Base-by-base conservation (phyloP, 2,797 vertebrate genomes). In the Babyrousa celebensis region DNA sequence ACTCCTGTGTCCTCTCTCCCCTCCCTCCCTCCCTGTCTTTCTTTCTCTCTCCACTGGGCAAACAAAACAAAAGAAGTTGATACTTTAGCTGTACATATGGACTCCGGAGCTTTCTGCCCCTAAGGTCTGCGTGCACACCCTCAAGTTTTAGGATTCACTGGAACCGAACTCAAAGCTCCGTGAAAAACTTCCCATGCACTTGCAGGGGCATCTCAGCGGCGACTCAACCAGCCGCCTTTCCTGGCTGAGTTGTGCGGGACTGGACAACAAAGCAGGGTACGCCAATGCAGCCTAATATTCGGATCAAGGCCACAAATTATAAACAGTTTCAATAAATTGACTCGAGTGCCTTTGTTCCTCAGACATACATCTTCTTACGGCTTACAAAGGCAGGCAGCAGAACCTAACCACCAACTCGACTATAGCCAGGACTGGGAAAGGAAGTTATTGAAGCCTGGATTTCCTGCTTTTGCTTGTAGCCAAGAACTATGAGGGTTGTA, bases 391-490 rank as follows among this genome's bases (percentile, higher is more conserved):
- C 98, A 98, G 98, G 98, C 99, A 98, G 98, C 98, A 97, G 98
- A 98, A 98, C 98, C 98, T 98, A 99, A 99, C 99, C 99, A 97
- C 99, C 97, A 98, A 98, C 20, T 72, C 98, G 95, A 98, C 98
- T 98, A 98, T 96, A 98, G 99, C 99, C 99, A 98, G 98, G 97
- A 98, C 98, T 98, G 99, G 98, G 99, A 99, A 99, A 99, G 99
- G 99, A 99, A 99, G 99, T 99, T 99, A 99, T 99, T 99, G 99
- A 99, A 99, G 99, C 99, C 97, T 99, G 99, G 99, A 99, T 99
- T 99, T 99, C 99, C 99, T 99, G 99, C 99, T 99, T 99, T 99
- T 98, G 98, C 98, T 98, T 98, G 98, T 98, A 99, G 99, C 99
- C 99, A 99, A 99, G 99, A 99, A 99, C 99, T 99, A 98, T 97